phyloP scores from a whole-genome alignment of 1,140 invertebrate genomes.

The Caerostris extrusa region DNA sequence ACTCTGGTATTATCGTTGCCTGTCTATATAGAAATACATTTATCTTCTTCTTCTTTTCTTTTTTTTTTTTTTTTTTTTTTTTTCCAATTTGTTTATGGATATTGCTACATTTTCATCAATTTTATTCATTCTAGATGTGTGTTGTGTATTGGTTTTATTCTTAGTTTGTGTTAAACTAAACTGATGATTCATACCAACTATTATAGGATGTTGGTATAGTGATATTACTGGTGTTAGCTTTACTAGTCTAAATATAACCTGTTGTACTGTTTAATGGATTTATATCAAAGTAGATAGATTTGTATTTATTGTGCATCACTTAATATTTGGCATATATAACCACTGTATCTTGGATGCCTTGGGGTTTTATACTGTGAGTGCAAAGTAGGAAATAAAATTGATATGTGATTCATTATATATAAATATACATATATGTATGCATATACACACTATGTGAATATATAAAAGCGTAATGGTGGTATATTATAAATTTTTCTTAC shows the following conservation, averaged over 20 bases:
- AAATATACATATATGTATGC: constrained; percentile 61
- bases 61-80: background rate
- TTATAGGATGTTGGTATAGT: constrained; percentile 67
- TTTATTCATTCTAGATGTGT: constrained; percentile 43
- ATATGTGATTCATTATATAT: constrained; percentile 73
- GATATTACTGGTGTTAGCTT: constrained; percentile 77
- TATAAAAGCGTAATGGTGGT: constrained; percentile 62
- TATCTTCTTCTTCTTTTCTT: background rate
- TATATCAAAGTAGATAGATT: constrained; percentile 75
- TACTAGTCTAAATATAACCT: constrained; percentile 76
- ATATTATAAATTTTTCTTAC: constrained; percentile 52
- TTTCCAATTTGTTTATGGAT: background rate
- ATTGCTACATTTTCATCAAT: background rate
- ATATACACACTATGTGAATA: constrained; percentile 61
- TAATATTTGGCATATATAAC: constrained; percentile 58
- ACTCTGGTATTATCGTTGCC: background rate
- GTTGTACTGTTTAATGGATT: constrained; percentile 76
- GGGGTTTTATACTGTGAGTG: constrained; percentile 75
- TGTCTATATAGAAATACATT: background rate
- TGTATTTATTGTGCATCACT: constrained; percentile 77
- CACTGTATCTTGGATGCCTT: constrained; percentile 66
- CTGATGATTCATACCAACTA: constrained; percentile 71
- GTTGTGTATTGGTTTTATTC: constrained; percentile 50
- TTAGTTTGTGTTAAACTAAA: constrained; percentile 51
- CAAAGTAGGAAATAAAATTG: constrained; percentile 67